These are phyloP conservation scores for Paracentrotus lividus DNA, from an alignment of 53 echinoderm and acorn worm genomes.

Conservation along the genomic window DNA sequence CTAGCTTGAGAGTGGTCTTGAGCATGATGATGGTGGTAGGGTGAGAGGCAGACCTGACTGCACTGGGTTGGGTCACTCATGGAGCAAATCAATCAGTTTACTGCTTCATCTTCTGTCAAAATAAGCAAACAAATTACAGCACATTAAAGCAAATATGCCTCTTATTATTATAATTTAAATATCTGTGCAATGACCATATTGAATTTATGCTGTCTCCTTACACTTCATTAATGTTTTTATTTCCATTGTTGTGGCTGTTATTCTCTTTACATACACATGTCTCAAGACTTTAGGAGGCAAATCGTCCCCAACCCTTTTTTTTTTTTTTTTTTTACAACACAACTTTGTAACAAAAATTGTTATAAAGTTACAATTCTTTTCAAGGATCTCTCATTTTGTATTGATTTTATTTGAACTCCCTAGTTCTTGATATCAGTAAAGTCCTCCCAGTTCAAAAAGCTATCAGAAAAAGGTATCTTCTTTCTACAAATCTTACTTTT, in stretches of 20 bases:
- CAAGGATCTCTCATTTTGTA: not conserved
- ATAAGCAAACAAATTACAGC: not conserved
- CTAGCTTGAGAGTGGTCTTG: constrained; percentile 89
- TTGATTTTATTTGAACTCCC: not conserved
- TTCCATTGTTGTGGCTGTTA: too few species aligned
- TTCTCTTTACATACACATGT: too few species aligned
- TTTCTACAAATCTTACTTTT: not conserved
- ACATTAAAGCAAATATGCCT: not conserved
- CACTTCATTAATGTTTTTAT: too few species aligned
- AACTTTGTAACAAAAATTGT: too few species aligned
- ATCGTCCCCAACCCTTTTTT: too few species aligned
- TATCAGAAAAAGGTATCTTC: not conserved
- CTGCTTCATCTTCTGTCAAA: constrained; percentile 56
- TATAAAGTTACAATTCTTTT: not conserved
- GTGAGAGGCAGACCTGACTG: constrained; percentile 14
- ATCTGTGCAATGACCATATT: too few species aligned
- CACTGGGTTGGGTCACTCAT: constrained; percentile 34
- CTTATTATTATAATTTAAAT: too few species aligned
- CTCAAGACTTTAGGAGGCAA: too few species aligned
- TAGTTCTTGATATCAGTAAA: not conserved
- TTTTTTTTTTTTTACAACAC: too few species aligned
- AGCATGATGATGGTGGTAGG: constrained; percentile 76
- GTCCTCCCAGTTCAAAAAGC: constrained; percentile 3
- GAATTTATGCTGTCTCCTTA: too few species aligned
- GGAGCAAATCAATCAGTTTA: constrained; percentile 35